phyloP scores from a whole-genome alignment of 2,113 vertebrate species.

The Tinamus guttatus region DNA sequence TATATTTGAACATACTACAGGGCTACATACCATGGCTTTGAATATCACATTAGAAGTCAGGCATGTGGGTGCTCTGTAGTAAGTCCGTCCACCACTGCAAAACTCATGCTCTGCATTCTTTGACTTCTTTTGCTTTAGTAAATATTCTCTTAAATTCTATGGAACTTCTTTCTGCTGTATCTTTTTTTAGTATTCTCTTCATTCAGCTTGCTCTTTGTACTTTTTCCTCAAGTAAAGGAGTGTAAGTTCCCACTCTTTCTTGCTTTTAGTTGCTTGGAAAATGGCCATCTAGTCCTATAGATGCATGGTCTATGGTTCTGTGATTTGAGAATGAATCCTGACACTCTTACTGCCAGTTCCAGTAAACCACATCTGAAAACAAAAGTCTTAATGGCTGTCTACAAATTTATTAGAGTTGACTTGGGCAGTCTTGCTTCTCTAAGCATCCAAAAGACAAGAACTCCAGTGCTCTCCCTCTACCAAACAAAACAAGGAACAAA shows the following conservation, averaged over 20 bases:
- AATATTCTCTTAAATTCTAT: background rate
- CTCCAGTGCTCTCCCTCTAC: background rate
- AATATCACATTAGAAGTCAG: background rate
- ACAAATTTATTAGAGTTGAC: background rate
- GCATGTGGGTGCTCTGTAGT: background rate
- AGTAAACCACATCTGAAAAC: constrained; percentile 3
- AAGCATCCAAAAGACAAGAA: background rate
- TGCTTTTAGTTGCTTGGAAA: background rate
- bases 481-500: background rate
- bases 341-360: background rate
- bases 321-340: background rate
- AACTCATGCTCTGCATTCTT: background rate
- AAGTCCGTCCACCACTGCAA: background rate
- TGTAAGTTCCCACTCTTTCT: background rate
- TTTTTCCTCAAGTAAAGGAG: background rate
- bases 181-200: background rate
- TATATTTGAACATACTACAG: background rate
- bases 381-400: background rate
- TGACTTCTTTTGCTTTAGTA: constrained; percentile 6
- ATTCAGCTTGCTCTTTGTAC: background rate
- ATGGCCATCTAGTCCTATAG: background rate
- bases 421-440: background rate
- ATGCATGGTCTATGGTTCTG: background rate
- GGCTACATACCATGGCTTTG: background rate
- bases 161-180: background rate